These are phyloP conservation scores for Oryzias curvinotus DNA, from an alignment of 2,113 vertebrate genomes.

Conservation along the genomic window DNA sequence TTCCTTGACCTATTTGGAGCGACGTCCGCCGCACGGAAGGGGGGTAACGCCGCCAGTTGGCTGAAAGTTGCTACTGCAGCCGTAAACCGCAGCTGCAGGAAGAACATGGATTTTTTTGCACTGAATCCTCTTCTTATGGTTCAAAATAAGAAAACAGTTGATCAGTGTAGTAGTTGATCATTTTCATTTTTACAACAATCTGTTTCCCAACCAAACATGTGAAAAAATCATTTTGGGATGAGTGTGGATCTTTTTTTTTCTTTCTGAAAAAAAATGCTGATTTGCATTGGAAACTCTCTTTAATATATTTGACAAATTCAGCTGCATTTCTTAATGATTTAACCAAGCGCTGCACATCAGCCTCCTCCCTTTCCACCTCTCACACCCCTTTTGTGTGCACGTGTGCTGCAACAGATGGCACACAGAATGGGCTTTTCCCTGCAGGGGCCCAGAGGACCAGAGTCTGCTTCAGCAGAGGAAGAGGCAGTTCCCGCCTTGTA, in stretches of 20 bases:
- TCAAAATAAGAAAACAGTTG: background rate
- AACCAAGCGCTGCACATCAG: slow-evolving; percentile 56
- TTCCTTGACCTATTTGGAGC: slow-evolving; percentile 70
- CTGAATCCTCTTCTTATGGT: background rate
- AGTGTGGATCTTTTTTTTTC: background rate
- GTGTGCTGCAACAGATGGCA: slow-evolving; percentile 66
- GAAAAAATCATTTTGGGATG: no score
- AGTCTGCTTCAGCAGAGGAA: slow-evolving; percentile 32
- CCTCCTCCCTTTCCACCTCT: slow-evolving; percentile 14
- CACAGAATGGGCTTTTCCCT: slow-evolving; percentile 57
- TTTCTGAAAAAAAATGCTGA: slow-evolving; percentile 15
- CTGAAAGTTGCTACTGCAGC: slow-evolving; percentile 15
- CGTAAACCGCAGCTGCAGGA: no score
- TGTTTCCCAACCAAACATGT: no score
- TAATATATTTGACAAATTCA: slow-evolving; percentile 59
- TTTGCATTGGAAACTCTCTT: slow-evolving; percentile 57
- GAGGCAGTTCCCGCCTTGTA: slow-evolving; percentile 44
- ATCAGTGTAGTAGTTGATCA: background rate
- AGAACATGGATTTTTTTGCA: background rate
- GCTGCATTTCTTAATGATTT: slow-evolving; percentile 63
- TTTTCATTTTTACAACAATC: background rate
- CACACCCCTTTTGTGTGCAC: slow-evolving; percentile 40
- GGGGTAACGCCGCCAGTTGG: slow-evolving; percentile 69
- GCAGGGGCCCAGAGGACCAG: slow-evolving; percentile 34
- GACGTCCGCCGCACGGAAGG: slow-evolving; percentile 53